Percentiles rank a stretch among this genome's conserved stretches.
Evolutionary conservation across 2,797 vertebrate genomes (phyloP).

Genomic region (Pygocentrus nattereri): DNA sequence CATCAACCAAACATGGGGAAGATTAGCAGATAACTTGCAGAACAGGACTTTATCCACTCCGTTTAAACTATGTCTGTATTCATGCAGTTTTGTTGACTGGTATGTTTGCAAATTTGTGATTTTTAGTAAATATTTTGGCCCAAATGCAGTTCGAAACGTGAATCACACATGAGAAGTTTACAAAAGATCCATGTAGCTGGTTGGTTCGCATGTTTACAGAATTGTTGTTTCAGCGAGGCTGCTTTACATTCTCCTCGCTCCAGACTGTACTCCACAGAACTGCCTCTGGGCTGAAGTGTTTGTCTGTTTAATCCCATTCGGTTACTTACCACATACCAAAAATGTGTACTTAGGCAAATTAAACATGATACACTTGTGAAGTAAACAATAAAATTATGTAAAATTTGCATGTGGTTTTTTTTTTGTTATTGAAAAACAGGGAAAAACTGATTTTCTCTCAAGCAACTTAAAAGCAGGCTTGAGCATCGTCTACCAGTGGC

Average conservation of each 20-base stretch:
- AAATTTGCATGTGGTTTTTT: not conserved
- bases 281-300: not conserved
- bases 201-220: slow-evolving; percentile 4
- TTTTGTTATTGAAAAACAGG: not conserved
- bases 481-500: too few species aligned
- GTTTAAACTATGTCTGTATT: slow-evolving; percentile 20
- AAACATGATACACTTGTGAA: slow-evolving; percentile 20
- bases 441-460: too few species aligned
- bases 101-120: slow-evolving; percentile 38
- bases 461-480: too few species aligned
- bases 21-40: not conserved
- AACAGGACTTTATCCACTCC: not conserved
- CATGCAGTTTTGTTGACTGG: slow-evolving; percentile 28
- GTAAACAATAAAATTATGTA: not conserved
- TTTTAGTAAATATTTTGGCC: not conserved
- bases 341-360: not conserved
- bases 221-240: slow-evolving; percentile 2
- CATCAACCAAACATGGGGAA: not conserved
- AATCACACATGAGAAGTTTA: slow-evolving; percentile 21
- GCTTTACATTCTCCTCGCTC: not conserved
- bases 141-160: not conserved
- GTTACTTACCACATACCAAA: not conserved
- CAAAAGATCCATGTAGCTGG: not conserved
- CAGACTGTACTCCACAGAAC: not conserved
- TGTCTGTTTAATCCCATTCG: not conserved